phyloP scores from a whole-genome alignment of 2,888 invertebrate species.

The Apoda limacodes region DNA sequence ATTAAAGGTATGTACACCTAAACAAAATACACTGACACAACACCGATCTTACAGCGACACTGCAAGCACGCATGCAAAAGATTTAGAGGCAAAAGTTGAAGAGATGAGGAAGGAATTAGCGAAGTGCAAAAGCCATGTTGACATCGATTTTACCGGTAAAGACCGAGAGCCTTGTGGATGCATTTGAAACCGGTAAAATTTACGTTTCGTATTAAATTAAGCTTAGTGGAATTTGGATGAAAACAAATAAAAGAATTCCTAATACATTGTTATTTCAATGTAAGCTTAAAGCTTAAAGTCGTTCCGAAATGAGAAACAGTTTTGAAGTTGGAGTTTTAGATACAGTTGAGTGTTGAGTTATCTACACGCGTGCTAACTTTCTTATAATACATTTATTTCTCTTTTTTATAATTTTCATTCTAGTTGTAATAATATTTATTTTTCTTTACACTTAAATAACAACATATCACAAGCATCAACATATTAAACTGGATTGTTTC shows the following conservation, averaged over 20 bases:
- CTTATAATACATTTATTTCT: constrained; percentile 43
- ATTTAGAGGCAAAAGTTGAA: constrained; percentile 56
- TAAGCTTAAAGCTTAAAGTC: constrained; percentile 29
- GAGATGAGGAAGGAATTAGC: constrained; percentile 28
- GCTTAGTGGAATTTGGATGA: constrained; percentile 64
- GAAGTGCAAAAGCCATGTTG: constrained; percentile 28
- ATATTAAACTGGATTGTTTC: constrained; percentile 46
- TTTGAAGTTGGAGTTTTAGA: constrained; percentile 28
- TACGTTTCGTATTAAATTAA: constrained; percentile 14
- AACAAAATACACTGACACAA: constrained; percentile 52
- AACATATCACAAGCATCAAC: constrained; percentile 69
- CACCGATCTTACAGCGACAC: constrained; percentile 40
- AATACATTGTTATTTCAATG: constrained; percentile 69
- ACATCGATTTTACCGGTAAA: too few relatives aligned
- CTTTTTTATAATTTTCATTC: constrained; percentile 25
- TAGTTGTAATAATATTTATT: constrained; percentile 57
- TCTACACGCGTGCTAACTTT: constrained; percentile 56
- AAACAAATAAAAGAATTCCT: constrained; percentile 42
- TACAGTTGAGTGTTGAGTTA: constrained; percentile 35
- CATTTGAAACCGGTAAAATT: too few relatives aligned
- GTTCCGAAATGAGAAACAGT: constrained; percentile 25
- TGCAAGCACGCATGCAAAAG: constrained; percentile 68
- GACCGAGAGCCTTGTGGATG: constrained; percentile 23
- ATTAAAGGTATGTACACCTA: constrained; percentile 53
- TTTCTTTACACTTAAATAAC: constrained; percentile 69